These are phyloP conservation scores for Amphipoea oculea DNA, from an alignment of 2,888 invertebrate species.

Conservation along the genomic window DNA sequence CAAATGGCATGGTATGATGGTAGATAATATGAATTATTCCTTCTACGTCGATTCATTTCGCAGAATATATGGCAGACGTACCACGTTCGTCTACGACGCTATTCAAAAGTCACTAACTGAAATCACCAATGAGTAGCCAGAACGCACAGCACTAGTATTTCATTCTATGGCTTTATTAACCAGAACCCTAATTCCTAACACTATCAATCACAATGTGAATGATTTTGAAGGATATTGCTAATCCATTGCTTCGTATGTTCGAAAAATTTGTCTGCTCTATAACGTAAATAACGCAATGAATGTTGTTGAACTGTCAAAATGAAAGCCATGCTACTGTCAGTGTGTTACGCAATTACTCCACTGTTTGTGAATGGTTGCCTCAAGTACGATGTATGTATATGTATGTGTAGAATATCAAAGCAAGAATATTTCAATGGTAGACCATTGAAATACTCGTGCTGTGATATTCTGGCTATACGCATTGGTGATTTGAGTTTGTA, in stretches of 20 bases:
- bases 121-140: not conserved
- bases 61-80: not conserved
- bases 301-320: no score
- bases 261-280: no score
- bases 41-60: not conserved
- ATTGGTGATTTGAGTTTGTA: not conserved
- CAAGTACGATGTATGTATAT: not conserved
- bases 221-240: no score
- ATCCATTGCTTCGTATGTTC: no score
- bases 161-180: not conserved
- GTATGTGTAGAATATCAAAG: no score
- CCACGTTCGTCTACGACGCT: not conserved
- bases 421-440: no score
- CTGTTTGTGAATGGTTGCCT: not conserved
- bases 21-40: not conserved
- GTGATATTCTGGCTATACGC: not conserved
- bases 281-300: no score
- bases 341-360: no score
- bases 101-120: not conserved
- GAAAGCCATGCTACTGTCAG: no score
- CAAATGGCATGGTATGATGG: no score
- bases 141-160: not conserved
- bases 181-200: no score
- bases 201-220: no score
- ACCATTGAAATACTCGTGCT: not conserved